Conservation (phyloP, 2,113 vertebrate genomes). For the Callionymus lyra region DNA sequence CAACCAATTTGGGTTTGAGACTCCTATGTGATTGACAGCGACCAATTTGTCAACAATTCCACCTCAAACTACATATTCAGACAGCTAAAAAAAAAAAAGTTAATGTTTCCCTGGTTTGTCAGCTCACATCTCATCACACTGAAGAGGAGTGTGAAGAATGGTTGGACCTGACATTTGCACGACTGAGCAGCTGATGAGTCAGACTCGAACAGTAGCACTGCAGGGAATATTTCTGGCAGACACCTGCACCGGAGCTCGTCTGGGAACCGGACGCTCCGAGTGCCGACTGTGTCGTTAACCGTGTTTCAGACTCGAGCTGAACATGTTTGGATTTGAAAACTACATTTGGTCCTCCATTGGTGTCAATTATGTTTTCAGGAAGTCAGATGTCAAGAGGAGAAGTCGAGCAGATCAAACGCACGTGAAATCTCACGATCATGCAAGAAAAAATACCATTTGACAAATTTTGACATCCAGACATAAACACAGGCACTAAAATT, state of each 20-base stretch:
- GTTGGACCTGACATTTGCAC: conserved; percentile 26
- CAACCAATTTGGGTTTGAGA: conserved; percentile 15
- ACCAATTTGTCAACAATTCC: conserved; percentile 39
- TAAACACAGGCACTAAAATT: no score
- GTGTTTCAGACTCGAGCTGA: conserved; percentile 38
- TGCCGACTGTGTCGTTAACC: conserved; percentile 46
- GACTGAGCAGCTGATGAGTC: conserved; percentile 43
- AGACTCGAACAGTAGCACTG: conserved; percentile 45
- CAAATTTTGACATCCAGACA: no score
- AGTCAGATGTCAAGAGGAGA: conserved; percentile 25
- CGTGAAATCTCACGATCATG: no score
- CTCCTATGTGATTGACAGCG: conserved; percentile 46
- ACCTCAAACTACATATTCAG: conserved; percentile 15
- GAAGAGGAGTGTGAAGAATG: conserved; percentile 13
- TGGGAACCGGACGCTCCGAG: conserved; percentile 48
- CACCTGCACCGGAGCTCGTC: conserved; percentile 25
- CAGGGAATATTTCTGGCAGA: conserved; percentile 39
- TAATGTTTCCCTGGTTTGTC: conserved; percentile 59
- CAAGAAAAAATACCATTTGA: no score
- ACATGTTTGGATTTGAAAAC: conserved; percentile 51
- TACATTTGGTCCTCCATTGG: conserved; percentile 23
- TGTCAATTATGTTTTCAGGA: conserved; percentile 29
- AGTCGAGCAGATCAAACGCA: conserved; percentile 22
- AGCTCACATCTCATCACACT: conserved; percentile 23
- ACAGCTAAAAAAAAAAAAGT: conserved; percentile 51